These are phyloP conservation scores for Diplolepis rosae DNA, from an alignment of 2,888 invertebrate species.

Conservation along the genomic window DNA sequence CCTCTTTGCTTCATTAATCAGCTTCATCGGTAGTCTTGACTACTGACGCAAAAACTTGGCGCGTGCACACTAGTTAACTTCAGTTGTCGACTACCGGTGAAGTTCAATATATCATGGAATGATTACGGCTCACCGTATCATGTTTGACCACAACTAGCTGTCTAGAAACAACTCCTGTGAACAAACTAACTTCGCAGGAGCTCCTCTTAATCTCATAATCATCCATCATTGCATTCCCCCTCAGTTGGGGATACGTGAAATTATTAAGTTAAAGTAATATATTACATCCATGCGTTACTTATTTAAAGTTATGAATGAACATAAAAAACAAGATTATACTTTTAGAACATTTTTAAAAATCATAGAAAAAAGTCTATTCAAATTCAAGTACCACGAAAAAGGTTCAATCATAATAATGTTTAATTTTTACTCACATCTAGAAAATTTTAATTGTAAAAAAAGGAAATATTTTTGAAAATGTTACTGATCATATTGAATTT, in stretches of 20 bases:
- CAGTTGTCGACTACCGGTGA: slow-evolving; percentile 41
- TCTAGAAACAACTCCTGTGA: slow-evolving; percentile 29
- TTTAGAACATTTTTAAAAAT: no score
- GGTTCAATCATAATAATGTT: no score
- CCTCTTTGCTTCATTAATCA: slow-evolving; percentile 53
- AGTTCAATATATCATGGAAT: slow-evolving; percentile 48
- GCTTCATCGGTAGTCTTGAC: slow-evolving; percentile 45
- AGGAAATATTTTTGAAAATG: no score
- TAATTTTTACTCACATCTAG: no score
- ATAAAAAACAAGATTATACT: no score
- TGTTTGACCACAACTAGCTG: slow-evolving; percentile 39
- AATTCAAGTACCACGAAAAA: no score
- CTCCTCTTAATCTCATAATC: slow-evolving; percentile 42
- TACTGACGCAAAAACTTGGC: slow-evolving; percentile 46
- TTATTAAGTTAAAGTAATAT: neutral
- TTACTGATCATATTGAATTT: no score
- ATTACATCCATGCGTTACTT: neutral
- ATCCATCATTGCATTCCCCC: slow-evolving; percentile 36
- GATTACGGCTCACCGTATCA: slow-evolving; percentile 42
- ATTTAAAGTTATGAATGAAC: no score
- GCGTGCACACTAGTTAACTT: slow-evolving; percentile 34
- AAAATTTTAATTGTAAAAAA: no score
- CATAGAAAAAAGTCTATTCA: no score
- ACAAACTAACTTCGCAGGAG: slow-evolving; percentile 44
- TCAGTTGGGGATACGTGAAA: neutral